These are phyloP conservation scores for Tor tambroides DNA, from an alignment of 2,113 vertebrate species.

Conservation along the genomic window DNA sequence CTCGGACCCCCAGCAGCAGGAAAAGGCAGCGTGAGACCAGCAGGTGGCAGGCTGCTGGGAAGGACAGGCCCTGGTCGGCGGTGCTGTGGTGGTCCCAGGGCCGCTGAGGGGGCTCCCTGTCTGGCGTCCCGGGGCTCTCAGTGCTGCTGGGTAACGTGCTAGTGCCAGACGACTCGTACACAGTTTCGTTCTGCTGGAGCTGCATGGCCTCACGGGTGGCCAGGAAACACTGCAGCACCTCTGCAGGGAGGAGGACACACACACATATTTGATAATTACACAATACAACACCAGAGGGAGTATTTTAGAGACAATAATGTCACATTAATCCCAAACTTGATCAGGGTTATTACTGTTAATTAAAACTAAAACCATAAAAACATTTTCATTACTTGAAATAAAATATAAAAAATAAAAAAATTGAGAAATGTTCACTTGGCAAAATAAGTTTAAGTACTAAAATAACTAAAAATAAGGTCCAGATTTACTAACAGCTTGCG, in stretches of 20 bases:
- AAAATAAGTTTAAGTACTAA: too few species aligned
- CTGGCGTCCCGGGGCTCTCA: slow-evolving; percentile 74
- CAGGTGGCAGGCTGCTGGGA: slow-evolving; percentile 75
- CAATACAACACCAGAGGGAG: not conserved
- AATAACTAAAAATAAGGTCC: too few species aligned
- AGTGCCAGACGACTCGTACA: slow-evolving; percentile 81
- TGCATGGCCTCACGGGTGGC: slow-evolving; percentile 81
- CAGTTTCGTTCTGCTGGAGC: slow-evolving; percentile 79
- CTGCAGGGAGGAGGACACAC: slow-evolving; percentile 58
- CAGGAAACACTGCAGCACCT: slow-evolving; percentile 81
- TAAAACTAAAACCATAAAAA: too few species aligned
- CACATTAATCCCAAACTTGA: not conserved
- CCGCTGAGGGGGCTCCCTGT: slow-evolving; percentile 64
- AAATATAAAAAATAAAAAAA: too few species aligned
- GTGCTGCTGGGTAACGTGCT: slow-evolving; percentile 76
- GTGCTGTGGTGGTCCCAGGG: slow-evolving; percentile 65
- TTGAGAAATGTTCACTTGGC: too few species aligned
- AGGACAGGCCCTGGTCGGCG: slow-evolving; percentile 71
- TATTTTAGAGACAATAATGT: not conserved
- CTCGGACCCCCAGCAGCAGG: slow-evolving; percentile 76
- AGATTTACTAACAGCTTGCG: too few species aligned
- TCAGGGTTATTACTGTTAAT: not conserved
- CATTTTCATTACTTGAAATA: not conserved
- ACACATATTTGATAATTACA: not conserved
- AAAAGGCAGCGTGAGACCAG: slow-evolving; percentile 80